phyloP scores from a whole-genome alignment of 2,888 invertebrate species.

The Argynnis bischoffii region DNA sequence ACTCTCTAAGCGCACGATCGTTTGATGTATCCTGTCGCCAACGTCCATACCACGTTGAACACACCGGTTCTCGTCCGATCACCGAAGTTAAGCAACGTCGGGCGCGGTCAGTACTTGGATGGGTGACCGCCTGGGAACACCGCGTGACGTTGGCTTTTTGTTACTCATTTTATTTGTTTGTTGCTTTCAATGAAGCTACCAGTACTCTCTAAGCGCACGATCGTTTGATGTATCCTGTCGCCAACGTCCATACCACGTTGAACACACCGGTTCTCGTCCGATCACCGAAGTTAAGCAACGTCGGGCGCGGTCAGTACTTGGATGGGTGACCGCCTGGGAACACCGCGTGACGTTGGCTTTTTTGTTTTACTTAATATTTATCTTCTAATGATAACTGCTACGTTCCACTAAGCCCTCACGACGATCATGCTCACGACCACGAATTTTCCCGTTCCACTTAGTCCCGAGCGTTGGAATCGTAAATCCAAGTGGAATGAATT shows the following conservation, averaged over 20 bases:
- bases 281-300: constrained; percentile 59
- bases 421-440: no score
- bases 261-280: constrained; percentile 51
- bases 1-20: no score
- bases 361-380: constrained; percentile 6
- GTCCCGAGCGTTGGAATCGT: no score
- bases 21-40: no score
- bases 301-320: constrained; percentile 50
- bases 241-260: constrained; percentile 43
- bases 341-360: constrained; percentile 45
- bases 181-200: no score
- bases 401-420: no score
- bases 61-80: constrained; percentile 47
- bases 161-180: no score
- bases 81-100: constrained; percentile 55
- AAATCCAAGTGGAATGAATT: no score
- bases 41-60: constrained; percentile 38
- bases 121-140: constrained; percentile 65
- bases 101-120: constrained; percentile 65
- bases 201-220: no score
- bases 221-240: neutral
- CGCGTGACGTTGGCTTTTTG: constrained; percentile 40
- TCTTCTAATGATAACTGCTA: no score
- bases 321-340: constrained; percentile 63
- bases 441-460: no score